Evolutionary conservation across 1,140 invertebrate genomes (phyloP).

Genomic region (Dinoponera quadriceps): DNA sequence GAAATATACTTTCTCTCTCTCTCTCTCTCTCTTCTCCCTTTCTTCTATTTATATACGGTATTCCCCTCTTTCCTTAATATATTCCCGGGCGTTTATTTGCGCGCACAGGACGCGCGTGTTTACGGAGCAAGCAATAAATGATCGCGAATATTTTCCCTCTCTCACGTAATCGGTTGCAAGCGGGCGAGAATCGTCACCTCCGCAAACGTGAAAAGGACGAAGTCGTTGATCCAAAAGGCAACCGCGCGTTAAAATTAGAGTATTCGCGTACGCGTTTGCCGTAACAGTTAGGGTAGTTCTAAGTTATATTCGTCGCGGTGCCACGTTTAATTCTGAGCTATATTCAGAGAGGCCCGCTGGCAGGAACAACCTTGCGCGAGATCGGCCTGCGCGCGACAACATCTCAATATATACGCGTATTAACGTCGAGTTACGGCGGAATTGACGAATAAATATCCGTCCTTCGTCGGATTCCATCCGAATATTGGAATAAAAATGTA

Average conservation of each 20-base stretch:
- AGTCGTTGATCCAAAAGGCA: slow-evolving; percentile 60
- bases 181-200: neutral
- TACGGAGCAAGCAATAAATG: slow-evolving; percentile 4
- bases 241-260: slow-evolving; percentile 42
- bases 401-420: neutral
- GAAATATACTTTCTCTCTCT: neutral
- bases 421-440: neutral
- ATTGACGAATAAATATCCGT: no score
- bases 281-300: slow-evolving; percentile 47
- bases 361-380: slow-evolving; percentile 3
- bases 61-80: neutral
- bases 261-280: slow-evolving; percentile 28
- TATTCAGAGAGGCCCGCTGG: slow-evolving; percentile 41
- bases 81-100: neutral
- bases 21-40: neutral
- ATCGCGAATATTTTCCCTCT: slow-evolving; percentile 17
- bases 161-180: no score
- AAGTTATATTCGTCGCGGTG: slow-evolving; percentile 54
- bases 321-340: slow-evolving; percentile 44
- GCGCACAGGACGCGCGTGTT: neutral
- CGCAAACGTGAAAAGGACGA: slow-evolving; percentile 9
- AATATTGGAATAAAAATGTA: no score
- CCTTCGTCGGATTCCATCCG: no score
- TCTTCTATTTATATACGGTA: no score
- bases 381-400: slow-evolving; percentile 1